A percentile compares a stretch with the other conserved stretches of the same genome.
Evolutionary conservation across 2,888 invertebrate species (phyloP).

Genomic region (Nomada goodeniana): DNA sequence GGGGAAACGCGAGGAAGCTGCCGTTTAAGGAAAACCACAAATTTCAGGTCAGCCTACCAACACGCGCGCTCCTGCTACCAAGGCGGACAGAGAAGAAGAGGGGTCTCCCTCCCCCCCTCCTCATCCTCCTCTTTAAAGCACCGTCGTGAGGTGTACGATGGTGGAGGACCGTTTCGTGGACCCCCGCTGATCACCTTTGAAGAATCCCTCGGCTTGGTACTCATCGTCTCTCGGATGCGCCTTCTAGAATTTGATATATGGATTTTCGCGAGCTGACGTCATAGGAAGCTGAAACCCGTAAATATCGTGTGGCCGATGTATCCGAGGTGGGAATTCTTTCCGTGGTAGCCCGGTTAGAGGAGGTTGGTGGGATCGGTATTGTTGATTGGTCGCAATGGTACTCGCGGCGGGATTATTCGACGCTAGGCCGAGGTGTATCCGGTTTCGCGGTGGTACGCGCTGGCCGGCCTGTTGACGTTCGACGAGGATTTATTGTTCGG

Average conservation of each 20-base stretch:
- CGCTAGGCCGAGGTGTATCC: background rate
- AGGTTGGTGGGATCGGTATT: background rate
- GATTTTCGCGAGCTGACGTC: conserved; percentile 63
- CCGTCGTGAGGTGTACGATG: conserved; percentile 33
- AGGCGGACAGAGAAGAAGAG: background rate
- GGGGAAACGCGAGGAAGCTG: conserved; percentile 67
- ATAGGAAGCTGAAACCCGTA: conserved; percentile 50
- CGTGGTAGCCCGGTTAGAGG: no score
- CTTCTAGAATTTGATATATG: conserved; percentile 58
- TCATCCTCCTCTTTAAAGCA: background rate
- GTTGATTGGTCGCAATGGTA: background rate
- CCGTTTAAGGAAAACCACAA: conserved; percentile 70
- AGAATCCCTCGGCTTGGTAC: conserved; percentile 56
- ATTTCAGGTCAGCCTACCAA: conserved; percentile 44
- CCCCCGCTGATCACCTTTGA: conserved; percentile 62
- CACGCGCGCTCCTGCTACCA: background rate
- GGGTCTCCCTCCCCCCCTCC: background rate
- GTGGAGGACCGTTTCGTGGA: conserved; percentile 40
- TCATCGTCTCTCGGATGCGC: conserved; percentile 59
- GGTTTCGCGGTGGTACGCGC: no score
- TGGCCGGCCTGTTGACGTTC: no score
- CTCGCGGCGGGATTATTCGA: background rate
- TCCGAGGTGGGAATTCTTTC: background rate
- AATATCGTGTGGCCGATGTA: conserved; percentile 17
- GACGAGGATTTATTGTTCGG: no score